Evolutionary conservation across 30 jellyfish, hydroid and myxozoan species (phyloP).

Genomic region (Aurelia aurita complex sp. Pacific): DNA sequence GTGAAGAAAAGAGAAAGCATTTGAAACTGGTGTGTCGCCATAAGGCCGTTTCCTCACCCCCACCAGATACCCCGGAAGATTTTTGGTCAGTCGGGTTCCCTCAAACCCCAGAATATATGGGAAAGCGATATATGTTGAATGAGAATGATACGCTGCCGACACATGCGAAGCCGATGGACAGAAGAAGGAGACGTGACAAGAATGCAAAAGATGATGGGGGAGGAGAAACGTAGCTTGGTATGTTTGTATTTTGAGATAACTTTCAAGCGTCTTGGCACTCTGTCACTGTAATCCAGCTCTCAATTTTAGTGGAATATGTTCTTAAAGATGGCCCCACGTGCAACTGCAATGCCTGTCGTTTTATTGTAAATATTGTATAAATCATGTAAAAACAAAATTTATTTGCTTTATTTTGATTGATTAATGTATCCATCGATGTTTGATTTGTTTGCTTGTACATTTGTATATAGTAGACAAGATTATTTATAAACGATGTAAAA

Average conservation of each 20-base stretch:
- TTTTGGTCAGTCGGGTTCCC: conserved; percentile 93
- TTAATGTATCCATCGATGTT: too few species aligned
- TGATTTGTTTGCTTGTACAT: too few species aligned
- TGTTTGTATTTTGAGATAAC: background rate
- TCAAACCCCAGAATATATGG: conserved; percentile 69
- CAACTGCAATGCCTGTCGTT: too few species aligned
- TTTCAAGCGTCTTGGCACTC: too few species aligned
- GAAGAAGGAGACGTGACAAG: conserved; percentile 21
- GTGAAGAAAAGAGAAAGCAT: conserved; percentile 46
- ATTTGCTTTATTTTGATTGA: too few species aligned
- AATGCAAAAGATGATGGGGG: background rate
- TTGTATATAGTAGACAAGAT: too few species aligned
- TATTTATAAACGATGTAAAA: too few species aligned
- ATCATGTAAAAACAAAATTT: too few species aligned
- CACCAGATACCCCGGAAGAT: conserved; percentile 89
- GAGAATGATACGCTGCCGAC: conserved; percentile 81
- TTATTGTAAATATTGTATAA: too few species aligned
- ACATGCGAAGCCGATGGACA: conserved; percentile 79
- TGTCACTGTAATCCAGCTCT: too few species aligned
- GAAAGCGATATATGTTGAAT: conserved; percentile 75
- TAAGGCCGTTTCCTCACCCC: conserved; percentile 75
- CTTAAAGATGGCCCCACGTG: too few species aligned
- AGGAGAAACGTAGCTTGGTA: background rate
- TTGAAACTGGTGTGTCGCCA: conserved; percentile 71
- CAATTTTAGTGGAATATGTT: too few species aligned